Conservation (phyloP, 2,797 vertebrate genomes). For the Anabacerthia variegaticeps region DNA sequence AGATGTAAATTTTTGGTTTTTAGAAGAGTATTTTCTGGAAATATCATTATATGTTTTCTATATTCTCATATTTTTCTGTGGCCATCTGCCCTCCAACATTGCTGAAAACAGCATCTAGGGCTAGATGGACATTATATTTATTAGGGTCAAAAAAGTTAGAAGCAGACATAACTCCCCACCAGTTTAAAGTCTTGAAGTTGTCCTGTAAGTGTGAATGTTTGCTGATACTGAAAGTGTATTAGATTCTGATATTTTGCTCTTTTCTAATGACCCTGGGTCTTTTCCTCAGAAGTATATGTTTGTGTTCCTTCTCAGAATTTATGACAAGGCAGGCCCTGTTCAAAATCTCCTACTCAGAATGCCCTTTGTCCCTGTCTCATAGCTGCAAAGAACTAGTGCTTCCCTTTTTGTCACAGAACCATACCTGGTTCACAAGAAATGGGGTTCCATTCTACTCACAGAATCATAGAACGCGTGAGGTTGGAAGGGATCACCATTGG, state of each 20-base stretch:
- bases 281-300: not conserved
- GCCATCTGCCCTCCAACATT: not conserved
- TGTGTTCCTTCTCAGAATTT: not conserved
- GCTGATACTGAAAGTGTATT: not conserved
- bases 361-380: not conserved
- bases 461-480: not conserved
- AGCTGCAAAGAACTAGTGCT: not conserved
- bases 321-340: not conserved
- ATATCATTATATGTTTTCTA: not conserved
- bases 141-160: not conserved
- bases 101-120: not conserved
- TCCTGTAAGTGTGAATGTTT: not conserved
- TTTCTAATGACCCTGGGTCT: not conserved
- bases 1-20: slow-evolving; percentile 4
- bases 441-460: not conserved
- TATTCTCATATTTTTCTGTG: not conserved
- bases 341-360: not conserved
- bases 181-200: not conserved
- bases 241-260: not conserved
- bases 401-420: not conserved
- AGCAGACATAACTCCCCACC: not conserved
- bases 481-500: not conserved
- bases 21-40: not conserved
- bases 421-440: not conserved
- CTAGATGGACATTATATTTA: not conserved